Evolutionary conservation across 2,888 invertebrate species (phyloP).

Genomic region (Timandra comae): DNA sequence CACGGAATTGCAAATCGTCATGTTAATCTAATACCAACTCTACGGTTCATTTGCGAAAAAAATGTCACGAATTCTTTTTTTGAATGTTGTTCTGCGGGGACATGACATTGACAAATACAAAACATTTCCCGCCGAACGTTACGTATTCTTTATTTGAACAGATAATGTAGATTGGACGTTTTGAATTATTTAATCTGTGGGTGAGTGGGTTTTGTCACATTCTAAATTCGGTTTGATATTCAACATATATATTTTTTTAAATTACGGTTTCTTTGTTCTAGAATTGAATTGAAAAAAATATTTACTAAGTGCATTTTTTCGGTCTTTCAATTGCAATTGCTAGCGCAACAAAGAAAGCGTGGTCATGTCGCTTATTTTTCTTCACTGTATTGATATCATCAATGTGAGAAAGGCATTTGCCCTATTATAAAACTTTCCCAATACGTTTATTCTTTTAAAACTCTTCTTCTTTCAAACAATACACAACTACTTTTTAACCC

Average conservation of each 20-base stretch:
- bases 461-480: background rate
- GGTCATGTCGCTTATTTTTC: too few species aligned
- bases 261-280: too few species aligned
- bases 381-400: too few species aligned
- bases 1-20: conserved; percentile 75
- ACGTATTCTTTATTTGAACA: conserved; percentile 60
- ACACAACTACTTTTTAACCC: conserved; percentile 5
- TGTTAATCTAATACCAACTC: conserved; percentile 69
- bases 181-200: conserved; percentile 31
- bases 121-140: conserved; percentile 60
- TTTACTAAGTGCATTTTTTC: too few species aligned
- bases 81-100: conserved; percentile 46
- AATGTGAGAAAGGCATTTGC: too few species aligned
- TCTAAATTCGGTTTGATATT: conserved; percentile 14
- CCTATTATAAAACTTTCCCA: too few species aligned
- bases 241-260: too few species aligned
- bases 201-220: conserved; percentile 24
- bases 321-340: too few species aligned
- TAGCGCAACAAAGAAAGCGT: too few species aligned
- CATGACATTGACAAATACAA: conserved; percentile 73
- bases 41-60: conserved; percentile 73
- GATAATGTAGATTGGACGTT: conserved; percentile 62
- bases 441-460: too few species aligned
- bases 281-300: too few species aligned
- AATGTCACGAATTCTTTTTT: conserved; percentile 61